Evolutionary conservation across 2,113 vertebrate species (phyloP).

Genomic region (Etia nguti): DNA sequence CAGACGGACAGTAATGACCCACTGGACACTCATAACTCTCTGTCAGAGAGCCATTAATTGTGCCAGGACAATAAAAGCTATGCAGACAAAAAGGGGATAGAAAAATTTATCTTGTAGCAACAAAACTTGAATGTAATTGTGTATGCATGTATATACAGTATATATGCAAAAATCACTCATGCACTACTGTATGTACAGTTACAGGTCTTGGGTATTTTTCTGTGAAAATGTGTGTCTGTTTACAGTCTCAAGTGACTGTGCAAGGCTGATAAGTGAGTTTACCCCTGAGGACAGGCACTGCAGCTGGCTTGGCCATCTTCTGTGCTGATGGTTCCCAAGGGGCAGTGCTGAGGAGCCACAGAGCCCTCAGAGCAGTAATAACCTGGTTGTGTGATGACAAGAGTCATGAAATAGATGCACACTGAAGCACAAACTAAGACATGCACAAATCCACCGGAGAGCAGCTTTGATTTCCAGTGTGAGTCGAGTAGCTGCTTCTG

Average conservation of each 20-base stretch:
- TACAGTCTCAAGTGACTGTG: background rate
- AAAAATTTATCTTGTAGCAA: background rate
- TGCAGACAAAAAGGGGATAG: background rate
- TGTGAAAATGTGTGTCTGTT: background rate
- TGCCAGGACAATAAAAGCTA: slow-evolving; percentile 83
- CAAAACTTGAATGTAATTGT: background rate
- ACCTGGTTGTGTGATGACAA: slow-evolving; percentile 66
- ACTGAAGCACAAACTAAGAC: background rate
- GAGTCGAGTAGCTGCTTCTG: slow-evolving; percentile 25
- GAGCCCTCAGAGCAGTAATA: slow-evolving; percentile 83
- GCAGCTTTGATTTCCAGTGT: slow-evolving; percentile 35
- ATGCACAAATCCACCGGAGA: background rate
- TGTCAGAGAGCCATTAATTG: slow-evolving; percentile 70
- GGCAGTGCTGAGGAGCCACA: slow-evolving; percentile 74
- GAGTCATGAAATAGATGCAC: slow-evolving; percentile 25
- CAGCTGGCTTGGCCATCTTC: slow-evolving; percentile 72
- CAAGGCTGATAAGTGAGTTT: slow-evolving; percentile 25
- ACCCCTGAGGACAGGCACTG: slow-evolving; percentile 83
- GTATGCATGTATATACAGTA: background rate
- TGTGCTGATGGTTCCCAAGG: slow-evolving; percentile 77
- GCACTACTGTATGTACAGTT: background rate
- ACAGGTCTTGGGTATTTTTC: background rate
- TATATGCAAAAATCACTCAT: background rate
- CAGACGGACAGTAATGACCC: slow-evolving; percentile 82
- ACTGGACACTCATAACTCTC: slow-evolving; percentile 70